Evolutionary conservation across 2,797 vertebrate genomes (phyloP).

Genomic region (Enteromius radiatus): DNA sequence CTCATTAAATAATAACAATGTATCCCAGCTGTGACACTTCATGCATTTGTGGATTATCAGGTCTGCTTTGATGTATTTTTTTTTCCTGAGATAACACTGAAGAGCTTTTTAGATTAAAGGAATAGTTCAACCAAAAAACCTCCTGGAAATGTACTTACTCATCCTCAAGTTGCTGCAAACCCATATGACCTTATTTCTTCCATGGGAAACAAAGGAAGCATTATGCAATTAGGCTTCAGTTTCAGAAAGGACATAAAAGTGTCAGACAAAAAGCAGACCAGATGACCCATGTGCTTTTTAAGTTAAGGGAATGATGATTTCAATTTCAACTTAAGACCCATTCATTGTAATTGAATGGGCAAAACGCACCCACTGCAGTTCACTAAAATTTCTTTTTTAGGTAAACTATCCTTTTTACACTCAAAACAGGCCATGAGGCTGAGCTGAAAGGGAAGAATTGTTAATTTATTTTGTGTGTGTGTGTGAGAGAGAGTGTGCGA

Average conservation of each 20-base stretch:
- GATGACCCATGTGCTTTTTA: background rate
- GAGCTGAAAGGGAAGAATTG: conserved; percentile 30
- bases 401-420: background rate
- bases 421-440: conserved; percentile 27
- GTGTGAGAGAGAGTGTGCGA: conserved; percentile 6
- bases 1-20: conserved; percentile 24
- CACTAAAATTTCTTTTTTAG: background rate
- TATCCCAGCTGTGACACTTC: background rate
- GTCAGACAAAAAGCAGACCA: background rate
- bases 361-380: background rate
- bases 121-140: background rate
- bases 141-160: background rate
- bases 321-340: background rate
- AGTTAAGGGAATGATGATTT: background rate
- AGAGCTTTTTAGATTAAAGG: conserved; percentile 23
- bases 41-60: background rate
- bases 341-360: background rate
- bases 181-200: conserved; percentile 16
- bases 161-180: conserved; percentile 5
- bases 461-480: conserved; percentile 33
- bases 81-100: background rate
- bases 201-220: conserved; percentile 3
- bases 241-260: background rate
- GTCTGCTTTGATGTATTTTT: background rate
- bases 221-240: background rate